Conservation (phyloP, 2,797 vertebrate species). For the Cyprinodon diabolis region DNA sequence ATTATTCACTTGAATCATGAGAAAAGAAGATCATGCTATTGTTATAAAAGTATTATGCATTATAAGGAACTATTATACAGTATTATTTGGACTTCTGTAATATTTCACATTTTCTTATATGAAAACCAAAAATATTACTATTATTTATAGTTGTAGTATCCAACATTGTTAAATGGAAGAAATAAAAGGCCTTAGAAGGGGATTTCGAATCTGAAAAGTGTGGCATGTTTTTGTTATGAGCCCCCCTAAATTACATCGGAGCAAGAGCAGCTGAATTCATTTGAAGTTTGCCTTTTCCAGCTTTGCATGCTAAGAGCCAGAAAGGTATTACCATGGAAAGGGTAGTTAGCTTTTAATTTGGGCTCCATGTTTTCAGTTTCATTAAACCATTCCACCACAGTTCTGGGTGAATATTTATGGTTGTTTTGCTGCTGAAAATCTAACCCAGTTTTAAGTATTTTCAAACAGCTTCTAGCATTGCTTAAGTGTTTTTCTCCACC, state of each 20-base stretch:
- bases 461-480: neutral
- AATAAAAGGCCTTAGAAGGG: neutral
- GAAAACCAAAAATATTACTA: neutral
- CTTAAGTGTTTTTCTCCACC: too few species aligned
- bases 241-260: too few species aligned
- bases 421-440: neutral
- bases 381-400: neutral
- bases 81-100: neutral
- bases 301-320: neutral
- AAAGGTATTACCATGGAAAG: neutral
- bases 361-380: neutral
- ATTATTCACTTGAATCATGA: conserved; percentile 1
- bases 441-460: neutral
- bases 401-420: neutral
- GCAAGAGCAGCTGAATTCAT: neutral
- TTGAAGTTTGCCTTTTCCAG: neutral
- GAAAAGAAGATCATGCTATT: neutral
- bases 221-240: neutral
- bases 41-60: neutral
- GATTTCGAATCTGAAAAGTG: neutral
- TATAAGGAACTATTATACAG: neutral
- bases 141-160: neutral
- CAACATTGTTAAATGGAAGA: neutral
- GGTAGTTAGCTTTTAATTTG: neutral
- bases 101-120: neutral